Evolutionary conservation across 2,113 vertebrate species (phyloP).

Genomic region (Boulengeromyrus knoepffleri): DNA sequence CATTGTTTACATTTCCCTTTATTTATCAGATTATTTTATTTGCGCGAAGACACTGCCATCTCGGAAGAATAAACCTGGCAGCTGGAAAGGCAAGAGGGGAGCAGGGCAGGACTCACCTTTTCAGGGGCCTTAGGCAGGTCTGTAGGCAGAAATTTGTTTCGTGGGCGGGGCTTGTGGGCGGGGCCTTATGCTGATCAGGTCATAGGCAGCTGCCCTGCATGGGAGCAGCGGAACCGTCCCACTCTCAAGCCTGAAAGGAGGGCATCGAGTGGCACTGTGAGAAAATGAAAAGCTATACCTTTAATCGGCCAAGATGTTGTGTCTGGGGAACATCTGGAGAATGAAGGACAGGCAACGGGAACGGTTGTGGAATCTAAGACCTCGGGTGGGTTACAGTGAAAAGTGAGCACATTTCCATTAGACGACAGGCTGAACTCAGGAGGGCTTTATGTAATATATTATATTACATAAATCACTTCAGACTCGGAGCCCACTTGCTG

Average conservation of each 20-base stretch:
- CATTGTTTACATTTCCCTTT: not conserved
- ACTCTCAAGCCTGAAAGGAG: not conserved
- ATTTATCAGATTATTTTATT: not conserved
- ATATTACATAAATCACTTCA: slow-evolving; percentile 2
- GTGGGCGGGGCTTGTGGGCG: not conserved
- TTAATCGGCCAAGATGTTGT: not conserved
- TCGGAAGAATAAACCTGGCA: no score
- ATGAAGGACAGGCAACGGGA: not conserved
- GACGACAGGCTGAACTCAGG: not conserved
- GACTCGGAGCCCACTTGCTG: not conserved
- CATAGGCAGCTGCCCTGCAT: not conserved
- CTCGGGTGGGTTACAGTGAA: not conserved
- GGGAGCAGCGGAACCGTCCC: not conserved
- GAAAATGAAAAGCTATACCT: not conserved
- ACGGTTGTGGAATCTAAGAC: not conserved
- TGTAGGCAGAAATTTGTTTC: not conserved
- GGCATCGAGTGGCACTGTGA: not conserved
- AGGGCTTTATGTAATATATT: slow-evolving; percentile 1
- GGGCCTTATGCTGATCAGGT: not conserved
- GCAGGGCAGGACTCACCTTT: not conserved
- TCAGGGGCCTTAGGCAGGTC: not conserved
- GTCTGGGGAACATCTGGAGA: not conserved
- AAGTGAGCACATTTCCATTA: not conserved
- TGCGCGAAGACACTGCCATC: not conserved
- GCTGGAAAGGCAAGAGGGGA: not conserved